phyloP scores from a whole-genome alignment of 2,113 vertebrate genomes.

The Sminthopsis crassicaudata region DNA sequence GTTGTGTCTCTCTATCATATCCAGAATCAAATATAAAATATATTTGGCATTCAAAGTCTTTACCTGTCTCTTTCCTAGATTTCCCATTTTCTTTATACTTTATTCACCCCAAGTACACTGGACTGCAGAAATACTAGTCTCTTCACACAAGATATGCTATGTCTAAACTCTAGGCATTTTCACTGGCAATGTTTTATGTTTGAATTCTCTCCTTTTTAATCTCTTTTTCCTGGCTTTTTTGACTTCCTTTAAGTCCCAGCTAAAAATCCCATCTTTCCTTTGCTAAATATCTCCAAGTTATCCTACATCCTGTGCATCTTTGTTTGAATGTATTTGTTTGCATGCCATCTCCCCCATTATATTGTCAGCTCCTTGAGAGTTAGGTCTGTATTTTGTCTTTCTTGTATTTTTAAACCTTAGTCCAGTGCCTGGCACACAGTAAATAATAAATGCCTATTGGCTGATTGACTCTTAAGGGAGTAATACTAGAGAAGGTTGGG shows the following conservation, averaged over 20 bases:
- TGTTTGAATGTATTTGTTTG: too few species aligned
- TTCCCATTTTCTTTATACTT: not conserved
- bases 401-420: not conserved
- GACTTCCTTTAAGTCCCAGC: not conserved
- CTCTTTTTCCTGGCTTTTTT: not conserved
- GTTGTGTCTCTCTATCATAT: not conserved
- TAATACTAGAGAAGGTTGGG: not conserved
- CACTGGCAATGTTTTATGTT: not conserved
- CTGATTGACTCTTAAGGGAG: not conserved
- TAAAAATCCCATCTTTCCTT: not conserved
- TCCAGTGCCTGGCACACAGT: not conserved
- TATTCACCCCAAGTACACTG: not conserved
- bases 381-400: not conserved
- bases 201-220: not conserved
- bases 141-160: not conserved
- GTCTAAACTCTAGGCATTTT: not conserved
- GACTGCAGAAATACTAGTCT: not conserved
- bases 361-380: not conserved
- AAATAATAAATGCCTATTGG: not conserved
- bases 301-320: too few species aligned
- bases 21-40: not conserved
- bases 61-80: not conserved
- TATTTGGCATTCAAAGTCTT: not conserved
- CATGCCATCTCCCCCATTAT: too few species aligned
- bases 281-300: too few species aligned